Evolutionary conservation across 2,113 vertebrate species (phyloP).

Genomic region (Turnix velox): DNA sequence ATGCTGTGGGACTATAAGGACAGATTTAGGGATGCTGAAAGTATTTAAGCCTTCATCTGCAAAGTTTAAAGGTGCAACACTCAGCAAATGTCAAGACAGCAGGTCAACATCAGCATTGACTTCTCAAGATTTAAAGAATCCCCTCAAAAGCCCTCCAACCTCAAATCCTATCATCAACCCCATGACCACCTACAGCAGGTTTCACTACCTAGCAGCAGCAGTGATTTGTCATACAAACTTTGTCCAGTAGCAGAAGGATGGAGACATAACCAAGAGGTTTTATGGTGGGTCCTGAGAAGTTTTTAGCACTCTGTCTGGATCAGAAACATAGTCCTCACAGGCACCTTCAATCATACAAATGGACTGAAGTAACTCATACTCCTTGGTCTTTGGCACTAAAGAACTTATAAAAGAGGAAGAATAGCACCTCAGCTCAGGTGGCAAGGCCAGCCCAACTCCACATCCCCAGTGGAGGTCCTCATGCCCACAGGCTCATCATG

Average conservation of each 20-base stretch:
- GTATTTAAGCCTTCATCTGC: neutral
- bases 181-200: rapidly evolving
- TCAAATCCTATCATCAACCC: neutral
- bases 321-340: neutral
- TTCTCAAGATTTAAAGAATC: neutral
- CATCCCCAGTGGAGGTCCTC: neutral
- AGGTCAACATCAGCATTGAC: neutral
- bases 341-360: neutral
- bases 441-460: neutral
- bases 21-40: neutral
- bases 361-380: neutral
- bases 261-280: neutral
- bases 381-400: neutral
- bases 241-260: neutral
- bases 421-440: neutral
- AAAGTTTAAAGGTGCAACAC: neutral
- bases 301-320: neutral
- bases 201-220: neutral
- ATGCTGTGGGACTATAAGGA: neutral
- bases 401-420: neutral
- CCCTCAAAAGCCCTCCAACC: neutral
- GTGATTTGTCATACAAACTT: neutral
- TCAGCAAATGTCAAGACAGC: neutral
- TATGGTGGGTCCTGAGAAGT: neutral
- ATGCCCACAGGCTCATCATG: neutral